Evolutionary conservation across 2,113 vertebrate species (phyloP).

Genomic region (Motacilla alba): DNA sequence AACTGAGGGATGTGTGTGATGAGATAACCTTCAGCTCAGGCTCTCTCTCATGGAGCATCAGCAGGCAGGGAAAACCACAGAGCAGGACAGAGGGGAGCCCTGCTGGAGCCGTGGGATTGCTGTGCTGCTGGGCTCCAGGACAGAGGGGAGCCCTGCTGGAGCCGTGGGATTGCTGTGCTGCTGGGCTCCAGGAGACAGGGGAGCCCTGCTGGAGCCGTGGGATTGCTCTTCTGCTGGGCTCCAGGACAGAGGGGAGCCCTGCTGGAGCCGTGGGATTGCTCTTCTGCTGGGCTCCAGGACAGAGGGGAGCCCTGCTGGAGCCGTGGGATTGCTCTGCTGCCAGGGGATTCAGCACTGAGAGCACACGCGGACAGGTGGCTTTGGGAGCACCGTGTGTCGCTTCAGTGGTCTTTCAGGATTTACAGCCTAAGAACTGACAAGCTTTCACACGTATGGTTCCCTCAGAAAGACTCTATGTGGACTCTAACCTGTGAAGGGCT

Average conservation of each 20-base stretch:
- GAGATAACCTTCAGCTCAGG: not conserved
- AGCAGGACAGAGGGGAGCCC: not conserved
- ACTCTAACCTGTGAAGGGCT: not conserved
- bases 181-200: too few species aligned
- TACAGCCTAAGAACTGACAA: not conserved
- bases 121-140: not conserved
- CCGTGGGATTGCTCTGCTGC: not conserved
- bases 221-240: not conserved
- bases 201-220: not conserved
- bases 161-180: not conserved
- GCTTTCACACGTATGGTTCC: not conserved
- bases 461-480: rapidly evolving
- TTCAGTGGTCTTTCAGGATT: not conserved
- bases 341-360: rapidly evolving
- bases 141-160: not conserved
- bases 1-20: not conserved
- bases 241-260: not conserved
- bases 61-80: not conserved
- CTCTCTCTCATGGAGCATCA: not conserved
- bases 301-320: not conserved
- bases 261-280: not conserved
- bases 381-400: not conserved
- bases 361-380: not conserved
- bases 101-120: not conserved
- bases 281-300: not conserved